These are phyloP conservation scores for Irena cyanogastra DNA, from an alignment of 2,113 vertebrate species.

Conservation along the genomic window DNA sequence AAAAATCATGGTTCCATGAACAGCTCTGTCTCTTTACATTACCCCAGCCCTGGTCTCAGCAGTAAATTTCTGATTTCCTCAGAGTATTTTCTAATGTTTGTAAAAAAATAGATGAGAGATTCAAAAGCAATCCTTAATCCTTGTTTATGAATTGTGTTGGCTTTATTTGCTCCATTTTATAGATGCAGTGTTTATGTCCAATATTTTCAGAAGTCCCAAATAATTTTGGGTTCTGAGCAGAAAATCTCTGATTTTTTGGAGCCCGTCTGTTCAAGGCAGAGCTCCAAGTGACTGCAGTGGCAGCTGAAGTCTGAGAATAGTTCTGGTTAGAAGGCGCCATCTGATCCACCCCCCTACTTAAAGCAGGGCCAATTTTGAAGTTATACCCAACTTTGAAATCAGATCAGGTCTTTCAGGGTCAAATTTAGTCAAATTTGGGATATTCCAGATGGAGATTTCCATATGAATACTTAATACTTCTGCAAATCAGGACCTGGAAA, in stretches of 20 bases:
- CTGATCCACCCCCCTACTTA: constrained; percentile 11
- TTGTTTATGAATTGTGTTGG: background rate
- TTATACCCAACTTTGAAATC: background rate
- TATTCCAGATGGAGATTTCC: background rate
- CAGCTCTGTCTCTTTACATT: background rate
- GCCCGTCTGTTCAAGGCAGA: background rate
- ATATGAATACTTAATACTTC: background rate
- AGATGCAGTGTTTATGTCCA: background rate
- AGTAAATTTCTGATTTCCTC: background rate
- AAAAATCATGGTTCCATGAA: background rate
- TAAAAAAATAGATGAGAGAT: background rate
- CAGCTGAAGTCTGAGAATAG: constrained; percentile 39
- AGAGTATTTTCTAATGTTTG: background rate
- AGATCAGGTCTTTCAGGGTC: background rate
- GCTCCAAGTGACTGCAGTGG: background rate
- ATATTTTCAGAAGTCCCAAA: background rate
- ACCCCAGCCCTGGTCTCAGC: background rate
- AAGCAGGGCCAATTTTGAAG: constrained; percentile 20
- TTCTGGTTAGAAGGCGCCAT: constrained; percentile 28
- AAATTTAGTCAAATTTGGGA: background rate
- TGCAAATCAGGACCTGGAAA: background rate
- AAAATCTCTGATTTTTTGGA: background rate
- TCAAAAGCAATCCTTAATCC: background rate
- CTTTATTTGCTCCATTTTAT: background rate
- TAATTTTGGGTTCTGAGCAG: background rate